A percentile compares a stretch with the other conserved stretches of the same genome.
Conservation (phyloP, 2,888 invertebrate genomes). For the Drosophila pseudotalamancana region DNA sequence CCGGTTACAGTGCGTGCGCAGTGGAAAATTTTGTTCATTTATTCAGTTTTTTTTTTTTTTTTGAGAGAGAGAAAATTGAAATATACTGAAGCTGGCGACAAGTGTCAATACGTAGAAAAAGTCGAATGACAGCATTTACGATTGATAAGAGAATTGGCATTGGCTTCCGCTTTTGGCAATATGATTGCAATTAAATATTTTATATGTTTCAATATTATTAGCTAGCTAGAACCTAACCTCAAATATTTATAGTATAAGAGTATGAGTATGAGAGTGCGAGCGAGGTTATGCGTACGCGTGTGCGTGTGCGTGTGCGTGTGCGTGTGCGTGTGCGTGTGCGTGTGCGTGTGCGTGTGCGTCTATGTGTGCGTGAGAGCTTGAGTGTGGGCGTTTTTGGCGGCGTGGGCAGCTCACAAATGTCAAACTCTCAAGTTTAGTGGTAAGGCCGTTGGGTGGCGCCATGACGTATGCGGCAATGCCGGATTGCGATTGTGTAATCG, state of each 20-base stretch:
- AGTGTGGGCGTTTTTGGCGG: slow-evolving; percentile 13
- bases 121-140: neutral
- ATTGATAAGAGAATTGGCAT: slow-evolving; percentile 12
- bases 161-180: slow-evolving; percentile 2
- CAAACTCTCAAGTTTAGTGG: slow-evolving; percentile 11
- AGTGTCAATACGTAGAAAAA: neutral
- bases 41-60: neutral
- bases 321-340: neutral
- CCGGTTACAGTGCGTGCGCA: slow-evolving; percentile 52
- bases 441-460: slow-evolving; percentile 23
- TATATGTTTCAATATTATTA: slow-evolving; percentile 24
- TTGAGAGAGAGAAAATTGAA: slow-evolving; percentile 4
- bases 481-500: slow-evolving; percentile 42
- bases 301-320: neutral
- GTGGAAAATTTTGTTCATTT: slow-evolving; percentile 48
- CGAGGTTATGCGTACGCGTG: neutral
- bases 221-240: slow-evolving; percentile 24
- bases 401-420: slow-evolving; percentile 30
- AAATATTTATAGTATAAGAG: slow-evolving; percentile 1
- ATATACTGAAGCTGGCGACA: neutral
- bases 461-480: slow-evolving; percentile 30
- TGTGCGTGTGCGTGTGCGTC: neutral
- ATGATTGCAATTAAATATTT: neutral
- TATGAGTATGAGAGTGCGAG: neutral
- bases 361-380: neutral